phyloP scores from a whole-genome alignment of 2,113 vertebrate species.

The Pterocles orientalis region DNA sequence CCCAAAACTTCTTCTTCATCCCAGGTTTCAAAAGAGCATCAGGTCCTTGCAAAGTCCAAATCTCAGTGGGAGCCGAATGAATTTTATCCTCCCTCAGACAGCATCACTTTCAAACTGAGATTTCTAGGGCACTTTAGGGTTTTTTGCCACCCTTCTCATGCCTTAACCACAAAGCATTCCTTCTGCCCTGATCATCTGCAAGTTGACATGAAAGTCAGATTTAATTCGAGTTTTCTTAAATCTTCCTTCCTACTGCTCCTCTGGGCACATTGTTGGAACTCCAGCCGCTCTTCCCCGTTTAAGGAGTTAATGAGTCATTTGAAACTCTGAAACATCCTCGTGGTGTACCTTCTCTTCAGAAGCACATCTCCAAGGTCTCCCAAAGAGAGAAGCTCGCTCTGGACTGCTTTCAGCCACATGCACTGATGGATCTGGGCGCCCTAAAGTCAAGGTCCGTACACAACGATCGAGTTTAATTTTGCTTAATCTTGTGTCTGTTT shows the following conservation, averaged over 20 bases:
- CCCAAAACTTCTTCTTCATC: neutral
- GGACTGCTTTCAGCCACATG: neutral
- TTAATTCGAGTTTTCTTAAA: conserved; percentile 44
- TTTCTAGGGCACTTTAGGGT: neutral
- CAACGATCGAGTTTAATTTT: neutral
- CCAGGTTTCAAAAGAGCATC: rapidly evolving
- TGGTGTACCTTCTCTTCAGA: conserved; percentile 51
- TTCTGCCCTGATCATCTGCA: neutral
- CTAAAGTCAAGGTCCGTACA: neutral
- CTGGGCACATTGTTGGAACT: conserved; percentile 8
- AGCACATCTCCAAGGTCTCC: conserved; percentile 28
- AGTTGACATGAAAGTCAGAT: conserved; percentile 43
- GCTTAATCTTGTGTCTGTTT: neutral
- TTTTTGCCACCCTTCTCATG: neutral
- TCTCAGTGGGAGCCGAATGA: neutral
- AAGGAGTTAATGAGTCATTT: conserved; percentile 54
- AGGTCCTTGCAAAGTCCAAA: neutral
- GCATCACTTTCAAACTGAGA: neutral
- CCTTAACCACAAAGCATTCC: neutral
- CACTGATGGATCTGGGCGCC: neutral
- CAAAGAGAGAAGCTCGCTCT: neutral
- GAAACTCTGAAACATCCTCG: conserved; percentile 1
- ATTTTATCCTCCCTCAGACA: neutral
- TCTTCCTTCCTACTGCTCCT: conserved; percentile 31
- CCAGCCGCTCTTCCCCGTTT: neutral